Evolutionary conservation across 2,888 invertebrate genomes (phyloP), one percentile per base, ranked within the genome.

Genomic region (Tenthredo scrophulariae): DNA sequence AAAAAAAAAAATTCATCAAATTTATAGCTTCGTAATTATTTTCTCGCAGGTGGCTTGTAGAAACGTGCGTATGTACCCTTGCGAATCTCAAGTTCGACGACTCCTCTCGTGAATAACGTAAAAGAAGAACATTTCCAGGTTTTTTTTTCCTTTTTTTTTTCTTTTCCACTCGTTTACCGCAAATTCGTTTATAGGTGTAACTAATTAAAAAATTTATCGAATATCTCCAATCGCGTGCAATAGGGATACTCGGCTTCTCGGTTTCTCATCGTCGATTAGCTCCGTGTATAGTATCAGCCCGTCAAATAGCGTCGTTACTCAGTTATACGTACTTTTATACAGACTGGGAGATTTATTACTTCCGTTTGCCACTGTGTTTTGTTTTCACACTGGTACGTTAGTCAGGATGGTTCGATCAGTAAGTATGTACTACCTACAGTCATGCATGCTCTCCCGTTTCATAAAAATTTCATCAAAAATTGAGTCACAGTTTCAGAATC

Each of bases 291-390:
- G 67, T 67, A 83, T 83, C 83, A 62, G 67, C 22, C 67, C 67
- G 67, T 83, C 83, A 46, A 83, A 43, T 67, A 70, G 18, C 83
- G 50, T 70, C 65, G 67, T 83, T 83, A 70, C 83, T 83, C 70
- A 46, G 83, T 83, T 83, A 65, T 83, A 46, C 83, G 83, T 83
- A 46, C 46, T 83, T 83, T 83, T 46, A 83, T 83, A 67, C 83
- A 67, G 46, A n/a, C 83, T 50, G 29, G 67, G 29, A 67, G 83
- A 83, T 83, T 83, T 83, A 83, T 83, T 67, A 50, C 83, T 83
- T 83, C 83, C 83, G 83, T 67, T 70, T 67, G 67, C 83, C 83
- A 83, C 83, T 50, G 29, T 50, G 83, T 83, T 83, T 83, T 83
- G 67, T 83, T 83, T 83, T 83, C 33, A 83, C 67, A 46, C 83